Base-by-base conservation (phyloP, 1,140 invertebrate species). In the Calephelis nemesis region DNA sequence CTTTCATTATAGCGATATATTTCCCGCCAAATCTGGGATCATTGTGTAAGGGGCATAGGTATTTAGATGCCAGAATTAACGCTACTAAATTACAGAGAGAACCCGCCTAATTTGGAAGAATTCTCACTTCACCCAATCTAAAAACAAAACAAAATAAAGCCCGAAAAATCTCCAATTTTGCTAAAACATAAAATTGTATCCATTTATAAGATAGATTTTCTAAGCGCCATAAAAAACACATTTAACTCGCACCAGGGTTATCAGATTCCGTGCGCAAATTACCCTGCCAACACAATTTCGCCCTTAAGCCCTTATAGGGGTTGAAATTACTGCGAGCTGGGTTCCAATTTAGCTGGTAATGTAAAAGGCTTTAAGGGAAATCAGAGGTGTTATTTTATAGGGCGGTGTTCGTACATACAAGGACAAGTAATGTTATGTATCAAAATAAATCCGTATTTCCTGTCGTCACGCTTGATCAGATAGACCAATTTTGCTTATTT, bases 291-390 rank as follows among this genome's bases (percentile, higher is more conserved):
- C 54, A 60, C 54, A 60, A 60, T 60, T 60, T 60, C 54, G 39
- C 54, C 54, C 54, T 60, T 67, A 71, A 73, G 69, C 74, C 69
- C 69, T 74, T 67, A 67, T 71, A 67, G 66, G 70, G 72, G 70
- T 50, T 70, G 69, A 73, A 75, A 77, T 74, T 75, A 75, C 75
- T 39, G 30, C 60, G 30, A 42, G 64, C 73, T 67, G 71, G 15
- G 62, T 79, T 78, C 82, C 78, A 84, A 82, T 84, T 82, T 84
- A 81, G 77, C 67, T 66, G 64, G 80, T 79, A 82, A 84, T 81
- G 75, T 76, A 70, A 72, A 66, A 74, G 80, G 78, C 74, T 79
- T 81, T 75, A 65, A 76, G 77, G 78, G 69, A 77, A 79, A 77
- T 79, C 78, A 74, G 69, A 74, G 80, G 71, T 81, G 75, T 75